These are phyloP conservation scores for Tauraco hartlaubi DNA, from an alignment of 2,797 vertebrate species.

Conservation along the genomic window DNA sequence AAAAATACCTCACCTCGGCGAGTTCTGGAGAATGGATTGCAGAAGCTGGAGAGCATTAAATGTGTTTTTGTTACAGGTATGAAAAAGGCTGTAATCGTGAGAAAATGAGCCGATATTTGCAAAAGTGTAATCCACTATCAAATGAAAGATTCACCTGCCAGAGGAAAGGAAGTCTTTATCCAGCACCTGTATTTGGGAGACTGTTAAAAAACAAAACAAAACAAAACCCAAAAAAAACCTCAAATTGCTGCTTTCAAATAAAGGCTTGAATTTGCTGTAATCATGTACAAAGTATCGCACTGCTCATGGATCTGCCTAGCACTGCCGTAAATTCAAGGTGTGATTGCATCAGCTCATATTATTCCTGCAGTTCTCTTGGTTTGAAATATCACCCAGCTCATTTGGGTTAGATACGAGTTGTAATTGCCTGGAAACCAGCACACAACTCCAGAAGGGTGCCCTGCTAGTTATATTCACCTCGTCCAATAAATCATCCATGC, in stretches of 20 bases:
- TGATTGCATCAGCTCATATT: conserved; percentile 36
- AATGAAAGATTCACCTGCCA: conserved; percentile 7
- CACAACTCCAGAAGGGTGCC: not conserved
- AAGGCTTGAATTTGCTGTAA: conserved; percentile 10
- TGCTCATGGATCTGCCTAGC: conserved; percentile 1
- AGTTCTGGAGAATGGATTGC: not conserved
- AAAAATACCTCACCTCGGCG: not conserved
- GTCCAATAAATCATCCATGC: not conserved
- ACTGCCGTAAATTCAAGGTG: conserved; percentile 54
- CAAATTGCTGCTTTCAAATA: not conserved
- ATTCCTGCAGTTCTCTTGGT: conserved; percentile 13
- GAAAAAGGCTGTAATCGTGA: not conserved
- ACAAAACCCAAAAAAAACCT: not conserved
- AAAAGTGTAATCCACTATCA: not conserved
- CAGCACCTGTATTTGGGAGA: not conserved
- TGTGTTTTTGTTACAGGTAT: not conserved
- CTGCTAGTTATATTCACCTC: not conserved
- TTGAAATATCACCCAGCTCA: not conserved
- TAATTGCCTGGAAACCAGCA: conserved; percentile 38
- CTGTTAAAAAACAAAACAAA: not conserved
- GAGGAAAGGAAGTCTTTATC: conserved; percentile 10
- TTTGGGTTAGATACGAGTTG: not conserved
- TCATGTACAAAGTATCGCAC: not conserved
- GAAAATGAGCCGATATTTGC: not conserved
- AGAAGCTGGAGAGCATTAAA: not conserved